Percentiles rank a stretch among this genome's conserved stretches.
Conservation (phyloP, 92 coral and sea anemone genomes). For the Siderastrea siderea region DNA sequence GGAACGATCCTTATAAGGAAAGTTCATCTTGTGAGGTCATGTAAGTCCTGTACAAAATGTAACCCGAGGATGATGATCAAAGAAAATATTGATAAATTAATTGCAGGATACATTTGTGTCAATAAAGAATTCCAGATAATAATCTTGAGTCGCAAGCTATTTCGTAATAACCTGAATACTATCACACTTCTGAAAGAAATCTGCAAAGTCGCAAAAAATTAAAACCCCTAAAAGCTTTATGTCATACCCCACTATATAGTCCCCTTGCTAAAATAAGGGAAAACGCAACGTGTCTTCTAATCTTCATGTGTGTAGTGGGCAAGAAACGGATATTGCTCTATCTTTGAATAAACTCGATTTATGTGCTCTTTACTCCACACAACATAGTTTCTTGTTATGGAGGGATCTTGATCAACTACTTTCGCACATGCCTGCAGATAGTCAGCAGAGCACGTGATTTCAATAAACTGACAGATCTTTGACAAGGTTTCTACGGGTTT, state of each 20-base stretch:
- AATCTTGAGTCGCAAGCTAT: no score
- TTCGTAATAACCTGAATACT: no score
- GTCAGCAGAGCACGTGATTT: slow-evolving; percentile 17
- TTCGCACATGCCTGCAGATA: slow-evolving; percentile 14
- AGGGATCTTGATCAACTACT: slow-evolving; percentile 14
- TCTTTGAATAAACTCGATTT: not conserved
- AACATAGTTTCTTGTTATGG: not conserved
- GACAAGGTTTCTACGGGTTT: slow-evolving; percentile 13
- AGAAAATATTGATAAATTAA: no score
- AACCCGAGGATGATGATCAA: no score
- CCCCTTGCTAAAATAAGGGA: no score
- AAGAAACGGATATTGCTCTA: not conserved
- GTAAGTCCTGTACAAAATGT: not conserved
- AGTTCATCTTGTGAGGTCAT: slow-evolving; percentile 63
- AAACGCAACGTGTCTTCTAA: no score
- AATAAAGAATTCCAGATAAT: no score
- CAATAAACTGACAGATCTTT: not conserved
- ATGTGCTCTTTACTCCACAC: slow-evolving; percentile 8
- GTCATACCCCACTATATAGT: no score
- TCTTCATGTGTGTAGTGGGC: not conserved
- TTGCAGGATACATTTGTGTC: no score
- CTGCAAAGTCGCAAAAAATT: no score
- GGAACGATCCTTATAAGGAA: slow-evolving; percentile 73
- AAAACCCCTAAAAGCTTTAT: no score
- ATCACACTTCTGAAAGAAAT: no score